Percentiles rank a stretch among this genome's conserved stretches.
These are phyloP conservation scores for Pterostichus niger DNA, from an alignment of 2,888 invertebrate species.

Conservation along the genomic window DNA sequence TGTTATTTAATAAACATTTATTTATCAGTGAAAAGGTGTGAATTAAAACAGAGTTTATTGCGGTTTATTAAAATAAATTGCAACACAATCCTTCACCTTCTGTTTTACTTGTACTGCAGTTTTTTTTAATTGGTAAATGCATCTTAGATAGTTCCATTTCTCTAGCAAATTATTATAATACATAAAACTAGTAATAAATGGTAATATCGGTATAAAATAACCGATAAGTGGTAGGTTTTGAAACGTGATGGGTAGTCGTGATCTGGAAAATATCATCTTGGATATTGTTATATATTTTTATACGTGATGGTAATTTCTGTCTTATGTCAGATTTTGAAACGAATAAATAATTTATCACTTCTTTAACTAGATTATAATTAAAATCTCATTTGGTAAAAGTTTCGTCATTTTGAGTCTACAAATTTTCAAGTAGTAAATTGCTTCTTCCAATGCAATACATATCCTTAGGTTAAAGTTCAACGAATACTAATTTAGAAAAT, in stretches of 20 bases:
- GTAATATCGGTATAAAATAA: constrained; percentile 51
- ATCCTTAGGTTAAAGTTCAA: constrained; percentile 5
- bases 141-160: not conserved
- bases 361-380: constrained; percentile 1
- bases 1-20: not conserved
- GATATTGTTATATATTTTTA: not conserved
- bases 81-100: not conserved
- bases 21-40: not conserved
- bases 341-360: constrained; percentile 1
- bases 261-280: constrained; percentile 9
- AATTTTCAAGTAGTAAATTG: not conserved
- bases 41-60: not conserved
- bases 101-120: not conserved
- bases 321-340: not conserved
- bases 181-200: constrained; percentile 24
- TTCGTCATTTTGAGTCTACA: not conserved
- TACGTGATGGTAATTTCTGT: not conserved
- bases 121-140: not conserved
- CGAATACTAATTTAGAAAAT: not conserved
- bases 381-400: constrained; percentile 33
- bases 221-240: constrained; percentile 44
- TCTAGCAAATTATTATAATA: not conserved
- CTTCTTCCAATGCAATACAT: not conserved
- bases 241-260: constrained; percentile 55
- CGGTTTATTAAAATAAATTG: not conserved